Evolutionary conservation across 1,140 invertebrate species (phyloP).

Genomic region (Xylocopa sonorina): DNA sequence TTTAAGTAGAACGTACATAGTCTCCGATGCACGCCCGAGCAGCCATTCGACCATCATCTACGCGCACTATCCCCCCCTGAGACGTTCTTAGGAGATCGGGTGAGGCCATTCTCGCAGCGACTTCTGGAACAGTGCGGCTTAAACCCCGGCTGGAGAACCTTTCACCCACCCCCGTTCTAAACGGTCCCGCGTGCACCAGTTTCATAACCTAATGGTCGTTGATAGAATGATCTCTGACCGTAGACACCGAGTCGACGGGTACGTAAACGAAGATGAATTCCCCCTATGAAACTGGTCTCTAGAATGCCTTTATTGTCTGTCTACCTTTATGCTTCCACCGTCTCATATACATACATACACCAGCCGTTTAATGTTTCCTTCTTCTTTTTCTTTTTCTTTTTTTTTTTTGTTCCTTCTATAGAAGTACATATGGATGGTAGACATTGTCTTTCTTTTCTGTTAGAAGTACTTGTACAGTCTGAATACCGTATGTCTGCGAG

Average conservation of each 20-base stretch:
- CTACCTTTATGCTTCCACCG: slow-evolving; percentile 7
- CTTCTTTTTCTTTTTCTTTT: not conserved
- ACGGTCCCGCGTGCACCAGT: not conserved
- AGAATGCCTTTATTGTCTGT: slow-evolving; percentile 20
- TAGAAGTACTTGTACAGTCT: slow-evolving; percentile 9
- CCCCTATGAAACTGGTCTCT: slow-evolving; percentile 19
- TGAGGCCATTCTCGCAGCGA: slow-evolving; percentile 43
- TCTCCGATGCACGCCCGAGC: slow-evolving; percentile 60
- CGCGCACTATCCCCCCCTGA: slow-evolving; percentile 48
- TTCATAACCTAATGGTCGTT: slow-evolving; percentile 1
- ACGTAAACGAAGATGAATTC: not conserved
- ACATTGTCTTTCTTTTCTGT: not conserved
- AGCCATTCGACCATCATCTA: slow-evolving; percentile 48
- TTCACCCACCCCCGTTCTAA: not conserved
- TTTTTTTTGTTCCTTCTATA: not conserved
- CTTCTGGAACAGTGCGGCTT: slow-evolving; percentile 59
- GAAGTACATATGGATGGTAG: slow-evolving; percentile 23
- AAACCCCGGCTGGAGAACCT: slow-evolving; percentile 19
- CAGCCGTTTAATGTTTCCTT: slow-evolving; percentile 15
- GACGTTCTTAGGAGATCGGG: slow-evolving; percentile 39
- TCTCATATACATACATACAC: slow-evolving; percentile 10
- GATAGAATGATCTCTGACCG: not conserved
- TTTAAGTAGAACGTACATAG: slow-evolving; percentile 52
- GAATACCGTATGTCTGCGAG: slow-evolving; percentile 11
- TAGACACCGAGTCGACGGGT: not conserved